Percentiles rank a stretch among this genome's conserved stretches.
These are phyloP conservation scores for Sus scrofa DNA, from an alignment of 2,113 vertebrate genomes.

Conservation along the genomic window DNA sequence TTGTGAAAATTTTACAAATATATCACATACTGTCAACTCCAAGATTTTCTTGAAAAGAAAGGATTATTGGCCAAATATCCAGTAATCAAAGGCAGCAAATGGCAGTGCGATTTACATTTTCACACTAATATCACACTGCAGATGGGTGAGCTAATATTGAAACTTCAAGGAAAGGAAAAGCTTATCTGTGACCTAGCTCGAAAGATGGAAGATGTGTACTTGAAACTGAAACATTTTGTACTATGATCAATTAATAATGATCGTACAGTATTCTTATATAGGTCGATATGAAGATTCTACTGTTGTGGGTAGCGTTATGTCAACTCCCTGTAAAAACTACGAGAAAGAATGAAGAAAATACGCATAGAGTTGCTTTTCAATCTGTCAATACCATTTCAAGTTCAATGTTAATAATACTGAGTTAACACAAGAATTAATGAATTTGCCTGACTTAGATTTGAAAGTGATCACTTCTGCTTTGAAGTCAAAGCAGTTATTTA, in stretches of 20 bases:
- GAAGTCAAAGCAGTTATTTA: slow-evolving; percentile 26
- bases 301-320: not conserved
- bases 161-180: slow-evolving; percentile 2
- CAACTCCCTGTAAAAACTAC: not conserved
- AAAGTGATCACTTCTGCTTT: slow-evolving; percentile 47
- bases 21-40: not conserved
- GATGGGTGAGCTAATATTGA: not conserved
- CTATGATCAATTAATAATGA: not conserved
- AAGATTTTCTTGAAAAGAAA: slow-evolving; percentile 27
- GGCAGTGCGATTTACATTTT: not conserved
- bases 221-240: not conserved
- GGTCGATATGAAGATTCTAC: not conserved
- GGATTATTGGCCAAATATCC: not conserved
- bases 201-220: not conserved
- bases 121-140: not conserved
- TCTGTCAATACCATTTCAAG: not conserved
- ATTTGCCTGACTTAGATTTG: slow-evolving; percentile 27
- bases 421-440: not conserved
- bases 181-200: not conserved
- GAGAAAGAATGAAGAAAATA: not conserved
- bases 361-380: not conserved
- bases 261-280: not conserved
- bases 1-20: not conserved
- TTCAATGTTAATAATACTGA: not conserved
- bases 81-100: slow-evolving; percentile 11